phyloP scores from a whole-genome alignment of 2,888 invertebrate species.

The Standfussiana lucernea region DNA sequence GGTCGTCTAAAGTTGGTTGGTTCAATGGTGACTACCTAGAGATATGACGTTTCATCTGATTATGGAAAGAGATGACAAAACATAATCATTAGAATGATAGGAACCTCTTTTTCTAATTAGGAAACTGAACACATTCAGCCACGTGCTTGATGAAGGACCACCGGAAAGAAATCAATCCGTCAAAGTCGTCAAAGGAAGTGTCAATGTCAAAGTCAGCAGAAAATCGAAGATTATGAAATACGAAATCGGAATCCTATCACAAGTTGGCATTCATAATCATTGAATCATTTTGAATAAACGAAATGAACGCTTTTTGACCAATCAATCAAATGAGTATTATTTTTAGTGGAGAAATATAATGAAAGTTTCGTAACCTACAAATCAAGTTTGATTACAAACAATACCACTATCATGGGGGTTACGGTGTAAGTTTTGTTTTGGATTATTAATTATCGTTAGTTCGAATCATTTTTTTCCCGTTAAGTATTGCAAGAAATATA shows the following conservation, averaged over 20 bases:
- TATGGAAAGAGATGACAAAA: background rate
- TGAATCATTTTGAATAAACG: background rate
- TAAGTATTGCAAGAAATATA: background rate
- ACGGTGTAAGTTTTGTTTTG: conserved; percentile 88
- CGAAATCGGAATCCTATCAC: background rate
- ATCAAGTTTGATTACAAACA: conserved; percentile 35
- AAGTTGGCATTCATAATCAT: background rate
- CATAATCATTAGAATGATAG: too few species aligned
- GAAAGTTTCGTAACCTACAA: conserved; percentile 29
- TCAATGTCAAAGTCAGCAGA: background rate
- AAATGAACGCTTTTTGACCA: background rate
- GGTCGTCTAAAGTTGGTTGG: background rate
- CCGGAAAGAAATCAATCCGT: background rate
- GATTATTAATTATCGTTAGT: background rate
- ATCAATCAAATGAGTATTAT: background rate
- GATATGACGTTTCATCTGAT: background rate
- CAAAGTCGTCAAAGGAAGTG: background rate
- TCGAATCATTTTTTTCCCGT: background rate
- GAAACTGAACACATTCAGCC: background rate
- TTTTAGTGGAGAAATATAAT: conserved; percentile 7
- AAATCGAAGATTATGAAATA: background rate
- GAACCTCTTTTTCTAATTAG: too few species aligned
- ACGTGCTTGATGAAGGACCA: background rate
- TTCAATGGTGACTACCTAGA: background rate
- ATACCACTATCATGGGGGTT: conserved; percentile 90